phyloP scores from a whole-genome alignment of 2,113 vertebrate genomes.

The Nestor notabilis region DNA sequence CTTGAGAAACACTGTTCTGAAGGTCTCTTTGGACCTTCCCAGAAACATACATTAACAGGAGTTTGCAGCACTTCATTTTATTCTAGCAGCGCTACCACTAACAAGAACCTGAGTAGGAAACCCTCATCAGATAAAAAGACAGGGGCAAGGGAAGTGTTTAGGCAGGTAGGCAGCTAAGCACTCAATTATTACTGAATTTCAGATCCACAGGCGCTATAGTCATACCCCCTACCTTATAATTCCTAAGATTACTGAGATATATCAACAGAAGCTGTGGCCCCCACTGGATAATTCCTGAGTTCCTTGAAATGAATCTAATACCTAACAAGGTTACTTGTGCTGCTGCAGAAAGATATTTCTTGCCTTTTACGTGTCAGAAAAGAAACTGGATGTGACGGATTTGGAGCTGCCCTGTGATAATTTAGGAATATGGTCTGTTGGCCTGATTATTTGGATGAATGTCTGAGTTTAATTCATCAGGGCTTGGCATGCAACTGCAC shows the following conservation, averaged over 20 bases:
- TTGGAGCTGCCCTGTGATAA: constrained; percentile 52
- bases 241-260: constrained; percentile 32
- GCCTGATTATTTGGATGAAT: constrained; percentile 42
- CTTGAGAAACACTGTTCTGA: not conserved
- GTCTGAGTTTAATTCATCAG: constrained; percentile 30
- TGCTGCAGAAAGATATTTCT: constrained; percentile 58
- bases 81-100: not conserved
- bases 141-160: not conserved
- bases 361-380: not conserved
- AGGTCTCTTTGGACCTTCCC: not conserved
- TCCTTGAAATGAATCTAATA: constrained; percentile 43
- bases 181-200: constrained; percentile 6
- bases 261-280: not conserved
- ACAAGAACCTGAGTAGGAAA: not conserved
- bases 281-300: not conserved
- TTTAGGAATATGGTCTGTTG: constrained; percentile 44
- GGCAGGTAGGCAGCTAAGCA: not conserved
- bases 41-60: not conserved
- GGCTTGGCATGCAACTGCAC: not conserved
- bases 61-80: not conserved
- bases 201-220: not conserved
- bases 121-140: not conserved
- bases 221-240: not conserved
- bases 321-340: constrained; percentile 20
- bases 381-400: constrained; percentile 58